Base-by-base conservation (phyloP, 2,888 invertebrate genomes). In the Drosophila infuscata region DNA sequence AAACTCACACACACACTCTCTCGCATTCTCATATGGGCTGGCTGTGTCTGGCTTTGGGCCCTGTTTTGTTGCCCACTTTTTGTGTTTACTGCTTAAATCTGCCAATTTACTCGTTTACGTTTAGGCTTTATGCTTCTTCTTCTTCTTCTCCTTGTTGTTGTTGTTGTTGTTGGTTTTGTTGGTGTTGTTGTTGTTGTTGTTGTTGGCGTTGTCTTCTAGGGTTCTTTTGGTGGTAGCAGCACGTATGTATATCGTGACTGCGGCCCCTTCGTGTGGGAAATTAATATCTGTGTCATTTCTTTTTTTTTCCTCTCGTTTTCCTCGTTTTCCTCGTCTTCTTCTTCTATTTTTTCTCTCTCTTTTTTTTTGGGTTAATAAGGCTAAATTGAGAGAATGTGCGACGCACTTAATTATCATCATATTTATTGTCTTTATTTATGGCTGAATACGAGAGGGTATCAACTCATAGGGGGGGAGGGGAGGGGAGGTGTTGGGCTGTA, bases 11-110 rank as follows among this genome's bases (percentile, higher is more conserved):
- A 25, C 25, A 25, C 25, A 66, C 74, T 43, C 63, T 49, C 71
- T 41, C 61, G 43, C 63, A 38, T 52, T 56, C 57, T 51, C 35
- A 41, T 48, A 38, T 43, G 57, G 15, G 32, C 15, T 58, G 56
- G 58, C 32, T 63, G 73, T 63, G 73, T 57, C 32, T 41, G 76
- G 56, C 65, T 62, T 73, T 73, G 77, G 68, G 61, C 59, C 61
- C 83, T 77, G 78, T 87, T 90, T 77, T 83, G 90, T 81, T 89
- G 90, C 88, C 87, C 87, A 81, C 81, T 84, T 85, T 77, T 81
- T 89, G 88, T 87, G 90, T 91, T 86, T 91, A 86, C 90, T 91
- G 86, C 86, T 90, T 91, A 87, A 89, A 87, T 87, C 90, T 91
- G 86, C 86, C 86, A 87, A 87, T 91, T 87, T 87, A 89, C 91